Evolutionary conservation across 1,140 invertebrate species (phyloP).

Genomic region (Eurosta solidaginis): DNA sequence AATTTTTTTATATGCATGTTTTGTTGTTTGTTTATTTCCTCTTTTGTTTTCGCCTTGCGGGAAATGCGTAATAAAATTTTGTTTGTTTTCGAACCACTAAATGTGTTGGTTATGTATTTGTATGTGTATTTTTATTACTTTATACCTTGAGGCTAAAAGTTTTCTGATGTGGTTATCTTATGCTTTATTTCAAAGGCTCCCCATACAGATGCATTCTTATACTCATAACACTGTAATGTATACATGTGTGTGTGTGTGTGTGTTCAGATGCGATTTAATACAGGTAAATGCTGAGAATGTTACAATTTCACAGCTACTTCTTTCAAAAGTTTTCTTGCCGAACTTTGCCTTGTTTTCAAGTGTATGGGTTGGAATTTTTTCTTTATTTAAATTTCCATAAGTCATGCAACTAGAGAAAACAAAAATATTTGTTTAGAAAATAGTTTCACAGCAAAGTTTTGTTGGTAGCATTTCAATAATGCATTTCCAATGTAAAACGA

Average conservation of each 20-base stretch:
- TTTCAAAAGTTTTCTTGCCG: neutral
- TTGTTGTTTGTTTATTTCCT: neutral
- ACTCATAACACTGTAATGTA: too few relatives aligned
- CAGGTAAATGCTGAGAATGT: too few relatives aligned
- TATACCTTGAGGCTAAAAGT: slow-evolving; percentile 23
- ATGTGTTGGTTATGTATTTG: neutral
- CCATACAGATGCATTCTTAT: too few relatives aligned
- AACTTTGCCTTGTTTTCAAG: neutral
- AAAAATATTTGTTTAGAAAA: neutral
- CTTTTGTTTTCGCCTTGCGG: neutral
- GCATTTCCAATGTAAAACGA: neutral
- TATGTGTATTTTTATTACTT: slow-evolving; percentile 9
- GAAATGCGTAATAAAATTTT: slow-evolving; percentile 26
- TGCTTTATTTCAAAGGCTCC: too few relatives aligned
- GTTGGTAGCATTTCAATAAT: neutral
- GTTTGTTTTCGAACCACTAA: slow-evolving; percentile 3
- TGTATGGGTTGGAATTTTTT: too few relatives aligned
- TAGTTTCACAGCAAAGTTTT: neutral
- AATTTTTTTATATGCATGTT: neutral
- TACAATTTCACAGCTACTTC: too few relatives aligned
- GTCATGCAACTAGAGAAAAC: too few relatives aligned
- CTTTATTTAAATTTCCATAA: too few relatives aligned
- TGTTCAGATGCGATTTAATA: neutral
- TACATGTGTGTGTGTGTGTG: neutral
- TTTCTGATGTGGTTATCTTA: slow-evolving; percentile 1